A percentile compares a stretch with the other conserved stretches of the same genome.
These are phyloP conservation scores for Pelecanus crispus DNA, from an alignment of 2,113 vertebrate species.

Conservation along the genomic window DNA sequence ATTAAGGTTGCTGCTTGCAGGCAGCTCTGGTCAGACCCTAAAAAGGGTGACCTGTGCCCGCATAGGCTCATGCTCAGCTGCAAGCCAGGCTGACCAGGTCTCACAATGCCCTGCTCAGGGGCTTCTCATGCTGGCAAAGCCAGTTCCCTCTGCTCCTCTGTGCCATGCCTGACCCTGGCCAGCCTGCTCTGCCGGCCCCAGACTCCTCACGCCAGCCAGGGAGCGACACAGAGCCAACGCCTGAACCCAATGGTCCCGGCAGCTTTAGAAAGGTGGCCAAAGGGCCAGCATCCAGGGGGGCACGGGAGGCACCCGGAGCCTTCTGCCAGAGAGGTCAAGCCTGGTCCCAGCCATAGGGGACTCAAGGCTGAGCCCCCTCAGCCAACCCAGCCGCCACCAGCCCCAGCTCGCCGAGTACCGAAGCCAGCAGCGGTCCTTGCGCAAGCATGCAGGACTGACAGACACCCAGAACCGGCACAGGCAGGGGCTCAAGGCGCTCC, in stretches of 20 bases:
- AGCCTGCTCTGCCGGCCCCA: neutral
- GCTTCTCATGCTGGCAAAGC: neutral
- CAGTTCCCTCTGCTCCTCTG: neutral
- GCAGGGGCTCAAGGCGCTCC: neutral
- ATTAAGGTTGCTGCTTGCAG: too few relatives aligned
- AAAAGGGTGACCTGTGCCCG: neutral
- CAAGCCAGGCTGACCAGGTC: neutral
- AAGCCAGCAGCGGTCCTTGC: neutral
- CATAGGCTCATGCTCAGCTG: neutral
- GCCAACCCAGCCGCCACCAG: neutral
- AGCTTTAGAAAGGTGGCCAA: neutral
- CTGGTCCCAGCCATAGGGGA: neutral
- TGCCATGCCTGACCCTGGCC: neutral
- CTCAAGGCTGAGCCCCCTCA: neutral
- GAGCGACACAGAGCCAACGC: neutral
- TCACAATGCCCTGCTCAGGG: neutral
- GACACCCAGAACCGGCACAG: neutral
- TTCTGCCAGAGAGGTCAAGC: neutral
- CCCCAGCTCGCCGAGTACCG: neutral
- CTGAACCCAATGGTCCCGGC: neutral
- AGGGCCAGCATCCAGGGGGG: neutral
- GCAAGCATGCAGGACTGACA: fast-evolving
- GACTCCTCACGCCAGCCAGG: neutral
- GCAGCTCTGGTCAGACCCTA: neutral
- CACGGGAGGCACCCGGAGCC: neutral